Conservation (phyloP, 2,113 vertebrate genomes). For the Myodes glareolus region DNA sequence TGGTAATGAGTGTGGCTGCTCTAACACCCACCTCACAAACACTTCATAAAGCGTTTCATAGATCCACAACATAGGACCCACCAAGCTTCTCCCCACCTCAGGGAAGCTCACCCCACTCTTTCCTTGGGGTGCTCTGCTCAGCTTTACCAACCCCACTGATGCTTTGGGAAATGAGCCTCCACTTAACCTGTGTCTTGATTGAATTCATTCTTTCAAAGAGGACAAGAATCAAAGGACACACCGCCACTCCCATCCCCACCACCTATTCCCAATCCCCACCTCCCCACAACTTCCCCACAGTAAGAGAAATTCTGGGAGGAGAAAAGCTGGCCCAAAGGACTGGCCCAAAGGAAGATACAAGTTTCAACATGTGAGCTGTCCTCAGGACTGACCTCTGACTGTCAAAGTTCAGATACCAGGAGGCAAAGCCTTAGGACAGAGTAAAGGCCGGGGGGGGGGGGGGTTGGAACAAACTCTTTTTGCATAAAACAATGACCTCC, state of each 20-base stretch:
- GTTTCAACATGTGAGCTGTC: background rate
- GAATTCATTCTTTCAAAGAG: background rate
- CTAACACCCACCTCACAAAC: background rate
- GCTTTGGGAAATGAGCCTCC: background rate
- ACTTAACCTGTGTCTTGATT: background rate
- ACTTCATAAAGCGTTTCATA: background rate
- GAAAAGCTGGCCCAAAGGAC: background rate
- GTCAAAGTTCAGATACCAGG: background rate
- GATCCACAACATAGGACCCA: background rate
- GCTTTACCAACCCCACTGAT: background rate
- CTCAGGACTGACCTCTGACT: background rate
- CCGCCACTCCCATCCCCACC: too few species aligned
- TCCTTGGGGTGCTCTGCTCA: background rate
- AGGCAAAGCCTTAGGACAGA: background rate
- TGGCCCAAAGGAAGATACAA: slow-evolving; percentile 5
- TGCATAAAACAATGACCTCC: background rate
- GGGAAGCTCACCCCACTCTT: background rate
- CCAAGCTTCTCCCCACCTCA: too few species aligned
- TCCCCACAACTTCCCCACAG: background rate
- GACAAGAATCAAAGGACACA: background rate
- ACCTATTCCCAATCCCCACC: background rate
- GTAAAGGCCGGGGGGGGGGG: background rate
- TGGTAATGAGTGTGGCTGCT: background rate
- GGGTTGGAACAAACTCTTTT: background rate
- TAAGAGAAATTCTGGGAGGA: background rate